Conservation (phyloP, 2,888 invertebrate species). For the Meteorus colon region DNA sequence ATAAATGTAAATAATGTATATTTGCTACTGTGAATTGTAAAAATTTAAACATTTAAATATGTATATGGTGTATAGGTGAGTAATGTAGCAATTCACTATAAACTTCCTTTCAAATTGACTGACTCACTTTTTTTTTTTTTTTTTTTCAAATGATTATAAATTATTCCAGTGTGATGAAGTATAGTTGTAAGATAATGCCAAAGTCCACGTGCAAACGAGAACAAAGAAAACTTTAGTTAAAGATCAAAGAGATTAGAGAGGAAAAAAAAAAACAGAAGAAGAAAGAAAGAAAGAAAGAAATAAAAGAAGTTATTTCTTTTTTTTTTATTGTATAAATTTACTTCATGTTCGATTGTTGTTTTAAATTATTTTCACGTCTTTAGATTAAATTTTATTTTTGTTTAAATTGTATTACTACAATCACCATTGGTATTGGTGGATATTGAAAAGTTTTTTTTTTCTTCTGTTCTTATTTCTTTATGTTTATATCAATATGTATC, state of each 20-base stretch:
- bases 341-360: not conserved
- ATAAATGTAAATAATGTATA: not conserved
- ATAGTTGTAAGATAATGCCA: not conserved
- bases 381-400: too few species aligned
- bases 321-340: not conserved
- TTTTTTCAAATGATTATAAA: not conserved
- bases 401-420: too few species aligned
- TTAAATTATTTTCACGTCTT: not conserved
- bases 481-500: not conserved
- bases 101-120: conserved; percentile 24
- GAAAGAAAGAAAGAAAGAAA: not conserved
- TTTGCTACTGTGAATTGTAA: not conserved
- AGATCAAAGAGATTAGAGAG: not conserved
- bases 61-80: not conserved
- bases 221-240: not conserved
- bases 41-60: not conserved
- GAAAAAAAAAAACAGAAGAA: not conserved
- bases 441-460: too few species aligned
- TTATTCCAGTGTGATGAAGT: not conserved
- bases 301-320: too few species aligned
- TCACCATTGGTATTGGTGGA: too few species aligned
- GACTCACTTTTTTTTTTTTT: conserved; percentile 16
- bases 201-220: conserved; percentile 1
- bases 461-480: too few species aligned
- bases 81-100: not conserved